Evolutionary conservation across 2,113 vertebrate genomes (phyloP).

Genomic region (Elgaria multicarinata): DNA sequence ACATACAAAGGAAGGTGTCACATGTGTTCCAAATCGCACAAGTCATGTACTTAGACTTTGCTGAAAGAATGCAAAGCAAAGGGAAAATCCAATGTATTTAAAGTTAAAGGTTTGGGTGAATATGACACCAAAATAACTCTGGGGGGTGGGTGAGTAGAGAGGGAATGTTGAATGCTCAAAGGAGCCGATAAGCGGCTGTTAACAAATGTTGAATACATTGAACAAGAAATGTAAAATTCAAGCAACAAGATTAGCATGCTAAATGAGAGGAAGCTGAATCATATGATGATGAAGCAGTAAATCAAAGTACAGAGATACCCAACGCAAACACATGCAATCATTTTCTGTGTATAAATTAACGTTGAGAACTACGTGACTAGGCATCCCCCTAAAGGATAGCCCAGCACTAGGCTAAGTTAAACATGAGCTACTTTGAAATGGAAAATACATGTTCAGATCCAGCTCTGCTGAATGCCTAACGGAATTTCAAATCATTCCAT

Average conservation of each 20-base stretch:
- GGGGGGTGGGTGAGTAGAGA: too few species aligned
- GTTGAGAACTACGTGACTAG: background rate
- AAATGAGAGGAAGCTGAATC: background rate
- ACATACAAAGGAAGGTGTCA: background rate
- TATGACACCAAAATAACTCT: background rate
- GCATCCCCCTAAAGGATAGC: background rate
- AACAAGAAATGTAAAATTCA: background rate
- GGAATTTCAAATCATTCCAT: background rate
- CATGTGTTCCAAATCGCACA: background rate
- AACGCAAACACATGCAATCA: background rate
- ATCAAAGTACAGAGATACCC: slow-evolving; percentile 4
- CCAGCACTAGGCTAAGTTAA: background rate
- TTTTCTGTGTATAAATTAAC: slow-evolving; percentile 19
- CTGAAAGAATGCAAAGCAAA: background rate
- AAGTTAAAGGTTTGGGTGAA: background rate
- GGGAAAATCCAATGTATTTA: background rate
- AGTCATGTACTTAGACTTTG: background rate
- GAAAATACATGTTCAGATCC: background rate
- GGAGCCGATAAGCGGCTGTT: background rate
- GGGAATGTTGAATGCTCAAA: background rate
- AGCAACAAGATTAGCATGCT: background rate
- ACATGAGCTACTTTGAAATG: slow-evolving; percentile 1
- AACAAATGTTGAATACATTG: background rate
- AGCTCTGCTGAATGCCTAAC: background rate
- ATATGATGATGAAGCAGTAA: slow-evolving; percentile 25